Evolutionary conservation across 2,888 invertebrate genomes (phyloP), one percentile per base, ranked within the genome.

Genomic region (Sclerodermus sp.): DNA sequence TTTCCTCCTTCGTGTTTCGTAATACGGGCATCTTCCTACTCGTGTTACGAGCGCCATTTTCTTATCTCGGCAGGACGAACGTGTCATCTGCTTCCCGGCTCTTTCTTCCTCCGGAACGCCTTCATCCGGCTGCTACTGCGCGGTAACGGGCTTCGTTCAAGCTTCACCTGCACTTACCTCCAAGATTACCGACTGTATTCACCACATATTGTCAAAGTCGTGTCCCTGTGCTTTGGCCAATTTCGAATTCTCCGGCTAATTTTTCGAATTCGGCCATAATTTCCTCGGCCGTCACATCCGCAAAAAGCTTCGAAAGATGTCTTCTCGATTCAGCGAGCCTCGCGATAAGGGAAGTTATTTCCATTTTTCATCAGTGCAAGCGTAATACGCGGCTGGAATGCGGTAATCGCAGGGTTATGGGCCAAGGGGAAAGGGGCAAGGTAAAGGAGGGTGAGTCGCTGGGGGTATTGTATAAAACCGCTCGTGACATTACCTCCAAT

Each of bases 401-500:
- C 42, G 30, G 48, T 42, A 54, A 46, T 42, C 40, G 47, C 46
- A 13, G 46, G 9, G 15, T 37, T 13, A 8, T 13, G 13, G 37
- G 37, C n/a, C 6, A 39, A 47, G 42, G 47, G 42, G 45, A 46
- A n/a, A 49, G 53, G 54, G 38, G 46, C 30, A 54, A 42, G n/a
- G n/a, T n/a, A n/a, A n/a, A 45, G 47, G 58, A 51, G 55, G 23
- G 53, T n/a, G 30, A 10, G 6, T 9, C 30, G 30, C 30, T 30
- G 10, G 60, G 65, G 65, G 58, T 68, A 63, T 69, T 65, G 73
- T 73, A 72, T 74, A 76, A 76, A 75, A 74, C 67, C 74, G 64
- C 74, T 73, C 71, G 76, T 71, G 74, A 76, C 76, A 76, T 76
- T 76, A 76, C 71, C 76, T 73, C 70, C 76, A 73, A 76, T 76